Conservation (phyloP, 2,888 invertebrate genomes). For the Pherbina coryleti region DNA sequence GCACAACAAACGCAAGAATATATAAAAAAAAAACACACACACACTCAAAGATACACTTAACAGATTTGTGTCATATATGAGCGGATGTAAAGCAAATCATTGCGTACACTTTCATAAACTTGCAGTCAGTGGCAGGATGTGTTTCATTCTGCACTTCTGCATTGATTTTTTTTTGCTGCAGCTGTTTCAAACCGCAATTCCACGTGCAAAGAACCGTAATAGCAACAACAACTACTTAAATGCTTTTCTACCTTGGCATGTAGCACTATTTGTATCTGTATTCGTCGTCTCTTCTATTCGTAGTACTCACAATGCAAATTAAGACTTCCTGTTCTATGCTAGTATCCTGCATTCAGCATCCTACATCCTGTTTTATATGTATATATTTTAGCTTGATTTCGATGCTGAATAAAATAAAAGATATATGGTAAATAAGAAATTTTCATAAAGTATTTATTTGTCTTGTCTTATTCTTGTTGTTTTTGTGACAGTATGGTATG, state of each 20-base stretch:
- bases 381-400: constrained; percentile 8
- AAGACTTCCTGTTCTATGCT: constrained; percentile 7
- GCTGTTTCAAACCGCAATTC: neutral
- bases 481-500: neutral
- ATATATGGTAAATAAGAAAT: neutral
- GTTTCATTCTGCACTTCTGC: neutral
- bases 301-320: constrained; percentile 3
- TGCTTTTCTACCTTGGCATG: neutral
- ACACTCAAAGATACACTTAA: neutral
- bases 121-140: neutral
- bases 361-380: neutral
- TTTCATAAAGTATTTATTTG: constrained; percentile 5
- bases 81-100: neutral
- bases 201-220: neutral
- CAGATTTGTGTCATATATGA: neutral
- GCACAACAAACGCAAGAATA: neutral
- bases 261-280: neutral
- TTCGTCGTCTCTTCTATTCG: neutral
- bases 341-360: neutral
- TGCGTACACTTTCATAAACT: neutral
- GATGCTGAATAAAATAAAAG: neutral
- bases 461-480: neutral
- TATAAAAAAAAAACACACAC: neutral
- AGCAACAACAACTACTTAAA: neutral
- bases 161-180: neutral